Base-by-base conservation (phyloP, 2,797 vertebrate genomes). In the Hozukius guyotensis region DNA sequence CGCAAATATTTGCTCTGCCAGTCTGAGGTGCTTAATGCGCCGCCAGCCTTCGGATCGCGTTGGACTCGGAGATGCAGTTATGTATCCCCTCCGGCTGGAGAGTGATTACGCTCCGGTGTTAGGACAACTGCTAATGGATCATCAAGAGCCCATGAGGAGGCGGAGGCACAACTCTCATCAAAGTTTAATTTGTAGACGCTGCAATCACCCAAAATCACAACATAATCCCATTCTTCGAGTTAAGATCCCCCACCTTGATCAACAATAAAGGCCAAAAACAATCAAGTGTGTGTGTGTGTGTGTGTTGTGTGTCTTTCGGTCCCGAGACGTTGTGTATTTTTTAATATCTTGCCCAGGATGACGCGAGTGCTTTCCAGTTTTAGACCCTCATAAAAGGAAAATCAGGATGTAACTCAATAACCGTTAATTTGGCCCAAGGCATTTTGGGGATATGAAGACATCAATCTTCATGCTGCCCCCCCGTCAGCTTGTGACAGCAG, bases 381-480 rank as follows among this genome's bases (percentile, higher is more conserved):
- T 73, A 90, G 85, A 83, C 63, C 69, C 80, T 91, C 85, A 93
- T 93, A 88, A 93, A 27, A 81, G 82, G 38, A 68, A 78, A 78
- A 89, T 86, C 68, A 66, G 72, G 68, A 83, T 81, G 86, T 82
- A 93, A 91, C 89, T 84, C 76, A 88, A 91, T 92, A 84, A 92
- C 84, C 66, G 69, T 76, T 91, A 89, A 93, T 92, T 90, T 90
- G 85, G 86, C 92, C 86, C 81, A 0, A 60, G 87, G 90, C 86
- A 69, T 87, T 91, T 78, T 8, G 8, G 78, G 83, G 82, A 92
- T 87, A 93, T 91, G 89, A 92, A 93, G 87, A 89, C 87, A 92
- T 95, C 87, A 85, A 90, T 93, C 92, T 85, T 79, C 22, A 63
- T 62, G 22, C 20, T 20, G 27, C 7, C 18, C 29, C 27, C 13